These are phyloP conservation scores for Perizoma flavofasciatum DNA, from an alignment of 2,888 invertebrate species.

Conservation along the genomic window DNA sequence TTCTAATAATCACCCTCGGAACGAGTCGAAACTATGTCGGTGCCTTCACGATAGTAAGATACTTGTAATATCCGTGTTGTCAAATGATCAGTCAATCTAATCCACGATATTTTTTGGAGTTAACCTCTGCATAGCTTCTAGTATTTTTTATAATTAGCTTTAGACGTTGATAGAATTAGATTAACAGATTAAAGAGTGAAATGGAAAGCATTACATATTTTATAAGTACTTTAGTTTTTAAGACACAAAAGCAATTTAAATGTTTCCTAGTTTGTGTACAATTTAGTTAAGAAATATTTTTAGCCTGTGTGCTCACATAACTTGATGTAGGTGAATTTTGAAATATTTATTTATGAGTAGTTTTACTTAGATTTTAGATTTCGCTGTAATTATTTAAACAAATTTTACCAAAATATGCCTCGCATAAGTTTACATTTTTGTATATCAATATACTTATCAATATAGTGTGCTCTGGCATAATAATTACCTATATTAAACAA, in stretches of 20 bases:
- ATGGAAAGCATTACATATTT: conserved; percentile 44
- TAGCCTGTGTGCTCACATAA: conserved; percentile 30
- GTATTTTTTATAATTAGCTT: conserved; percentile 36
- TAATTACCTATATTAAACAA: conserved; percentile 59
- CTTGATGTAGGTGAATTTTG: conserved; percentile 15
- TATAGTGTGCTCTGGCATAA: conserved; percentile 77
- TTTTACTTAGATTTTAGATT: conserved; percentile 60
- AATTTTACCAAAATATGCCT: conserved; percentile 83
- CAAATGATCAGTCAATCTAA: too few species aligned
- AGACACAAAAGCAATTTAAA: conserved; percentile 61
- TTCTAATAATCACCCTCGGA: too few species aligned
- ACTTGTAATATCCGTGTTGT: too few species aligned
- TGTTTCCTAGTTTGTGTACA: conserved; percentile 69
- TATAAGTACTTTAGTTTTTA: conserved; percentile 37
- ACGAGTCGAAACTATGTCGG: too few species aligned
- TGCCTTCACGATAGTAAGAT: too few species aligned
- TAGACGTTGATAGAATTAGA: conserved; percentile 35
- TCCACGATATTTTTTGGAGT: neutral
- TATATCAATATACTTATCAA: conserved; percentile 48
- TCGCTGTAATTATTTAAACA: conserved; percentile 58
- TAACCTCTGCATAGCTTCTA: conserved; percentile 35
- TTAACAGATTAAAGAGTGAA: conserved; percentile 44
- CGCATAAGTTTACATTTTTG: conserved; percentile 77
- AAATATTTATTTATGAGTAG: conserved; percentile 37
- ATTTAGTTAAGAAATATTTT: conserved; percentile 45